Conservation (phyloP, 2,113 vertebrate species). For the Tenebrosternarchus preto region DNA sequence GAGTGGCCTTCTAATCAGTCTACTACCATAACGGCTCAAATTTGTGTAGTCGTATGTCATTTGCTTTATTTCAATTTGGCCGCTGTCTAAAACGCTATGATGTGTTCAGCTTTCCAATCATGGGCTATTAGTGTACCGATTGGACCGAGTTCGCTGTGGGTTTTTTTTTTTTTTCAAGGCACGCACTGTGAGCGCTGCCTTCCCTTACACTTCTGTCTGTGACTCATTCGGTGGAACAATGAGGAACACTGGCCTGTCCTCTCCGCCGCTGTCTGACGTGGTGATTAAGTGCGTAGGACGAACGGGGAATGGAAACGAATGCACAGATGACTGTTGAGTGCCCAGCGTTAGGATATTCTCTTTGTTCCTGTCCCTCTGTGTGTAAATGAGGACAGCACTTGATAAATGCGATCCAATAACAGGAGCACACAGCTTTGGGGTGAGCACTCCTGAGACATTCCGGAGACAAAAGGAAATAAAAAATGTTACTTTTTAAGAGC, state of each 20-base stretch:
- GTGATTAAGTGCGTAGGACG: slow-evolving; percentile 65
- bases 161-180: too few relatives aligned
- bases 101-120: not conserved
- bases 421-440: not conserved
- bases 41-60: not conserved
- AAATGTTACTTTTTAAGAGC: too few relatives aligned
- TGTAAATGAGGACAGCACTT: slow-evolving; percentile 55
- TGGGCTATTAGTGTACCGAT: too few relatives aligned
- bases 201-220: too few relatives aligned
- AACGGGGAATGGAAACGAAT: slow-evolving; percentile 57
- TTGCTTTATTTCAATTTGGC: not conserved
- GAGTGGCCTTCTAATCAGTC: not conserved
- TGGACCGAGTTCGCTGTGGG: too few relatives aligned
- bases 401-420: slow-evolving; percentile 62
- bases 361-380: slow-evolving; percentile 49
- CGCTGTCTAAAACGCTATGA: not conserved
- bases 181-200: too few relatives aligned
- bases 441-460: not conserved
- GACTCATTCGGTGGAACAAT: slow-evolving; percentile 48
- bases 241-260: slow-evolving; percentile 49
- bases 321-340: slow-evolving; percentile 57
- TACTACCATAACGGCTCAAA: not conserved
- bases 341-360: slow-evolving; percentile 38
- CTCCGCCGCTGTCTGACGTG: slow-evolving; percentile 60
- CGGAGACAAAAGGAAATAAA: not conserved